Conservation (phyloP, 2,888 invertebrate species). For the Serrognathus titanus region DNA sequence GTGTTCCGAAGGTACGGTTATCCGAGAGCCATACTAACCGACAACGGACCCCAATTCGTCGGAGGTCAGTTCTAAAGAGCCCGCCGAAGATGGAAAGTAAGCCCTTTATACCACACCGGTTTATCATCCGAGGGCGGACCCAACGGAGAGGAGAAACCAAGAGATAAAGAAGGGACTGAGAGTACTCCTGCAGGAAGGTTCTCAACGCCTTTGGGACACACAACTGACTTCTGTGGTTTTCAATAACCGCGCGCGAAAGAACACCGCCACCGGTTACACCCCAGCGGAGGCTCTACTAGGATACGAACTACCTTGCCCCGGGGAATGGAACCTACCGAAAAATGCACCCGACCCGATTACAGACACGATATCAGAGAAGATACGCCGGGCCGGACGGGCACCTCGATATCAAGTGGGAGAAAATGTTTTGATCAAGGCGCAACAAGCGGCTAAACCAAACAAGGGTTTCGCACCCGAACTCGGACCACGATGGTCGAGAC, state of each 20-base stretch:
- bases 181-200: not conserved
- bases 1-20: constrained; percentile 18
- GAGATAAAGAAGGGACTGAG: constrained; percentile 28
- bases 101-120: constrained; percentile 25
- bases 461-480: too few relatives aligned
- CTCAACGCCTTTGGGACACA: constrained; percentile 9
- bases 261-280: constrained; percentile 17
- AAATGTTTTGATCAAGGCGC: too few relatives aligned
- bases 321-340: constrained; percentile 8
- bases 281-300: constrained; percentile 16
- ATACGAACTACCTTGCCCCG: constrained; percentile 11
- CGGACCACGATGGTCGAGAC: too few relatives aligned
- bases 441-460: too few relatives aligned
- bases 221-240: constrained; percentile 1
- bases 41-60: constrained; percentile 18
- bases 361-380: too few relatives aligned
- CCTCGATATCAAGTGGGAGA: too few relatives aligned
- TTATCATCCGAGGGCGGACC: constrained; percentile 28
- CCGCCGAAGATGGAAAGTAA: constrained; percentile 14
- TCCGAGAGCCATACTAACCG: constrained; percentile 12
- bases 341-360: too few relatives aligned
- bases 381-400: too few relatives aligned
- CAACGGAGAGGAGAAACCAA: constrained; percentile 27
- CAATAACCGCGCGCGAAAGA: constrained; percentile 10
- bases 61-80: constrained; percentile 7